A percentile compares a stretch with the other conserved stretches of the same genome.
These are phyloP conservation scores for Parazoanthus darwini DNA, from an alignment of 92 coral and sea anemone species.

Conservation along the genomic window DNA sequence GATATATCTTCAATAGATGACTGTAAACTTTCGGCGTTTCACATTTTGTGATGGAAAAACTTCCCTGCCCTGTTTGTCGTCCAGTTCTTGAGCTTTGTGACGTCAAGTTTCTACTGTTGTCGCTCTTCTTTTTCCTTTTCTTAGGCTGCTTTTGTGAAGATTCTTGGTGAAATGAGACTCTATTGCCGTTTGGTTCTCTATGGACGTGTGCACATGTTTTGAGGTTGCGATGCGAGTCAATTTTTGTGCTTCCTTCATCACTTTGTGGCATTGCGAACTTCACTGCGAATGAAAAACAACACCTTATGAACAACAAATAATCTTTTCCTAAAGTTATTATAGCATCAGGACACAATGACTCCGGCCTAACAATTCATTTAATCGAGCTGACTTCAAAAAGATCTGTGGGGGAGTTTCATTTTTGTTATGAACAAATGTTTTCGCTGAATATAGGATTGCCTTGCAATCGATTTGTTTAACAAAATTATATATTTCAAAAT, in stretches of 20 bases:
- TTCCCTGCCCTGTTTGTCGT: not conserved
- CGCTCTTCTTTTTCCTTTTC: not conserved
- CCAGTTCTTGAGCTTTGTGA: not conserved
- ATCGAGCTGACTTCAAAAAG: too few relatives aligned
- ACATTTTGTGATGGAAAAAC: not conserved
- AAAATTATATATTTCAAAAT: too few relatives aligned
- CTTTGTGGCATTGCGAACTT: not conserved
- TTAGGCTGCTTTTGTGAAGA: not conserved
- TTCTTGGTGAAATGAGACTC: not conserved
- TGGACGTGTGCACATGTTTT: slow-evolving; percentile 33
- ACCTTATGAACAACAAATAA: not conserved
- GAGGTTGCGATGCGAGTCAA: not conserved
- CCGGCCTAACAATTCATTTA: too few relatives aligned
- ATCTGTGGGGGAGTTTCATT: too few relatives aligned
- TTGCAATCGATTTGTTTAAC: too few relatives aligned
- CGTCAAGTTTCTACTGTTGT: not conserved
- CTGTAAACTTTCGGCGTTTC: not conserved
- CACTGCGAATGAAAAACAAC: not conserved
- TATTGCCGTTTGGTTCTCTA: slow-evolving; percentile 21
- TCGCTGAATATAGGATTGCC: too few relatives aligned
- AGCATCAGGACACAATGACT: too few relatives aligned
- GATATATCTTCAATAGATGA: not conserved
- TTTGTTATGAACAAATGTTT: too few relatives aligned
- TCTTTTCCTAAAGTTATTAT: too few relatives aligned
- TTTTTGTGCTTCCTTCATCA: not conserved